Evolutionary conservation across 2,113 vertebrate genomes (phyloP).

Genomic region (Ctenodactylus gundi): DNA sequence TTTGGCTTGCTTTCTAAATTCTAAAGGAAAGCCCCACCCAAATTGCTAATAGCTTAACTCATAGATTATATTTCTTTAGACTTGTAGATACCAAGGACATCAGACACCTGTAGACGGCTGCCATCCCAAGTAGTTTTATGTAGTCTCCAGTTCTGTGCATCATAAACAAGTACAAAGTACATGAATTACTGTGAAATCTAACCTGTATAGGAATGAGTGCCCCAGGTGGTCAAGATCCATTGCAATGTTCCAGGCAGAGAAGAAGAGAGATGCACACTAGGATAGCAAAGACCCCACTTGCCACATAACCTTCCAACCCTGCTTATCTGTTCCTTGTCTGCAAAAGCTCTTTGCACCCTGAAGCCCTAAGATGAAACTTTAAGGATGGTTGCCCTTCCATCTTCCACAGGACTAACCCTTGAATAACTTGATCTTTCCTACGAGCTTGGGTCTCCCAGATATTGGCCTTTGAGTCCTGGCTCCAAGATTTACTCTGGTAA

Average conservation of each 20-base stretch:
- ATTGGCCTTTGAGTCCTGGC: neutral
- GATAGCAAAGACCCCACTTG: neutral
- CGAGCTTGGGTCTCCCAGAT: neutral
- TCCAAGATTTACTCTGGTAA: neutral
- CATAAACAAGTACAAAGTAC: neutral
- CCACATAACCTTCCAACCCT: neutral
- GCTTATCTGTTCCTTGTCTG: neutral
- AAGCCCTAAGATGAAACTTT: neutral
- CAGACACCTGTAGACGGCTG: neutral
- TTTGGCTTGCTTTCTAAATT: neutral
- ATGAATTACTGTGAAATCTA: neutral
- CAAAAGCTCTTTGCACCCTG: neutral
- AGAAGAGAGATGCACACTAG: neutral
- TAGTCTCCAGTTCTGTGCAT: neutral
- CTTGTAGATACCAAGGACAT: neutral
- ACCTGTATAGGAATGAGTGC: neutral
- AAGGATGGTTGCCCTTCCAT: neutral
- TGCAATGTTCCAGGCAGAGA: neutral
- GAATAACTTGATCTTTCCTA: neutral
- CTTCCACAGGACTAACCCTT: neutral
- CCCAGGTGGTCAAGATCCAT: neutral
- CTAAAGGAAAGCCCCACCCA: neutral
- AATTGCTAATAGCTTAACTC: neutral
- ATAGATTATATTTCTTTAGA: neutral
- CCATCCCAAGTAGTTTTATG: too few species aligned